Conservation (phyloP, 2,888 invertebrate species). For the Notodonta ziczac region DNA sequence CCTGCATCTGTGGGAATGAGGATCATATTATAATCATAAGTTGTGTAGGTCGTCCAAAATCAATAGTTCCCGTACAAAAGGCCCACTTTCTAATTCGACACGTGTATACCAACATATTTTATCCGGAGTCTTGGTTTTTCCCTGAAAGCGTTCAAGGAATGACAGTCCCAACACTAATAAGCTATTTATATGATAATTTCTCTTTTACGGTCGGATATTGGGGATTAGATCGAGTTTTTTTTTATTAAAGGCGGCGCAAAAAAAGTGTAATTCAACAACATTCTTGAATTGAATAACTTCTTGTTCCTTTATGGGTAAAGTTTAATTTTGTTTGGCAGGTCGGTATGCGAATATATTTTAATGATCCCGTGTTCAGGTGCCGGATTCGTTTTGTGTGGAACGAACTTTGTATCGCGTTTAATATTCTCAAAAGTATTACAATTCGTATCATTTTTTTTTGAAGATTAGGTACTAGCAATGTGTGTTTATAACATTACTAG, state of each 20-base stretch:
- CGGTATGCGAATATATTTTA: conserved; percentile 34
- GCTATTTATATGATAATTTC: conserved; percentile 47
- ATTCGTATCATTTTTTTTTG: too few relatives aligned
- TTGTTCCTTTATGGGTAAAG: conserved; percentile 14
- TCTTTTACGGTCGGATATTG: conserved; percentile 36
- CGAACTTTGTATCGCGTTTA: too few relatives aligned
- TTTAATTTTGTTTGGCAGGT: conserved; percentile 15
- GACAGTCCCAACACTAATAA: conserved; percentile 32
- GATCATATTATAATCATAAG: too few relatives aligned
- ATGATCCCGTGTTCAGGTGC: conserved; percentile 24
- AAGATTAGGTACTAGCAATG: too few relatives aligned
- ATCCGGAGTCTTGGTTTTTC: conserved; percentile 10
- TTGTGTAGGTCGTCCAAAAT: too few relatives aligned
- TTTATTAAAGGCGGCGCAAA: conserved; percentile 31
- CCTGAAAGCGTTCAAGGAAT: conserved; percentile 13
- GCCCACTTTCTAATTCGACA: neutral
- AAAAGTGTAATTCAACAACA: conserved; percentile 23
- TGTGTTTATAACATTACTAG: too few relatives aligned
- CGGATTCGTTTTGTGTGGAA: too few relatives aligned
- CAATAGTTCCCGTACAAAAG: neutral
- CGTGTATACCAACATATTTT: conserved; percentile 7
- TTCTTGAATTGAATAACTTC: conserved; percentile 6
- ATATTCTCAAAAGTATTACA: too few relatives aligned
- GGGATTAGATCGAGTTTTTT: conserved; percentile 29
- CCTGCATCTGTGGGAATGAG: too few relatives aligned